These are phyloP conservation scores for Campylomormyrus numenius DNA, from an alignment of 2,113 vertebrate genomes.

Conservation along the genomic window DNA sequence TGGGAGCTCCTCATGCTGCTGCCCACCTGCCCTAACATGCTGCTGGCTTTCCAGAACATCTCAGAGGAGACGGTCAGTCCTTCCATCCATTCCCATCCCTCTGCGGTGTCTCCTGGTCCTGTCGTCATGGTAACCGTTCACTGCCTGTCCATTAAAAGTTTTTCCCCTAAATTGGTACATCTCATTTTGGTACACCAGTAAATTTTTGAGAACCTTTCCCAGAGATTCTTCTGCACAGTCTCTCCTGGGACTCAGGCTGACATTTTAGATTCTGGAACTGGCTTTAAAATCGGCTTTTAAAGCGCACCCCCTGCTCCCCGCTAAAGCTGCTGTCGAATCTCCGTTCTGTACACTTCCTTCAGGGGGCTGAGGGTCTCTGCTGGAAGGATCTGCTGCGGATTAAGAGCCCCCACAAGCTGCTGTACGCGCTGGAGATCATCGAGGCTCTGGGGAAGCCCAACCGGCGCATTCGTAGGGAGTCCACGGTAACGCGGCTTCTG, in stretches of 20 bases:
- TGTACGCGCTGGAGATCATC: conserved; percentile 96
- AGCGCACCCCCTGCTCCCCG: neutral
- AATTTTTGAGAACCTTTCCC: neutral
- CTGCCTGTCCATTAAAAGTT: conserved; percentile 8
- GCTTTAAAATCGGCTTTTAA: neutral
- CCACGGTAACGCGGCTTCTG: conserved; percentile 66
- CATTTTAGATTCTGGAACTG: neutral
- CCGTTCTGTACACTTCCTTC: neutral
- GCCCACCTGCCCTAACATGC: conserved; percentile 96
- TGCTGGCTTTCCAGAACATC: conserved; percentile 96
- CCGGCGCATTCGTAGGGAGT: conserved; percentile 88
- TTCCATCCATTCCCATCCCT: neutral
- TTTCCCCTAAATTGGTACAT: neutral
- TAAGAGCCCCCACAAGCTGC: conserved; percentile 92
- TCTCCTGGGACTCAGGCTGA: neutral
- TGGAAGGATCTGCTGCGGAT: conserved; percentile 96
- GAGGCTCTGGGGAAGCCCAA: conserved; percentile 96
- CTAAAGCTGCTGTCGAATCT: conserved; percentile 8
- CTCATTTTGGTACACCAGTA: neutral
- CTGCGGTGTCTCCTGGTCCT: neutral
- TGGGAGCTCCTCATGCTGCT: conserved; percentile 98
- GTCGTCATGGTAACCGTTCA: neutral
- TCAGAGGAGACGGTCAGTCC: conserved; percentile 79
- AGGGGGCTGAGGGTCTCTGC: conserved; percentile 82
- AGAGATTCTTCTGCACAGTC: neutral